phyloP scores from a whole-genome alignment of 37 sponge, comb jelly and placozoan genomes.

The Mnemiopsis leidyi region DNA sequence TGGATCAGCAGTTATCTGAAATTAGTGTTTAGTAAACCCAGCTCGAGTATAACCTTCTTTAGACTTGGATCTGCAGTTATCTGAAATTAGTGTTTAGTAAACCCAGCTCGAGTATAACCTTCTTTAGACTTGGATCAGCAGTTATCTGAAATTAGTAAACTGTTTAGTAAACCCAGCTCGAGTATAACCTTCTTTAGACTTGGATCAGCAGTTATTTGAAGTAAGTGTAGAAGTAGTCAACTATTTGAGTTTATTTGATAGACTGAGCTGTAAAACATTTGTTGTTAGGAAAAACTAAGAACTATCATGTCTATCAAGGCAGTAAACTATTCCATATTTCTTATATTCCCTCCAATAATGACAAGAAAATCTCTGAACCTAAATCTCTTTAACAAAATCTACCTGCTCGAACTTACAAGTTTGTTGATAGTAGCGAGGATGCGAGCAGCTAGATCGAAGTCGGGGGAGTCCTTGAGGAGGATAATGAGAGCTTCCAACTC shows the following conservation, averaged over 20 bases:
- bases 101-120: neutral
- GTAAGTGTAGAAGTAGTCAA: too few species aligned
- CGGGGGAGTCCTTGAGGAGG: neutral
- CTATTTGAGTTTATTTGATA: neutral
- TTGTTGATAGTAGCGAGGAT: conserved; percentile 36
- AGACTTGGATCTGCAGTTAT: conserved; percentile 35
- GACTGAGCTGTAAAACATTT: neutral
- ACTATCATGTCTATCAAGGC: too few species aligned
- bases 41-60: neutral
- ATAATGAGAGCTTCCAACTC: conserved; percentile 28
- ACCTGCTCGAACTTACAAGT: neutral
- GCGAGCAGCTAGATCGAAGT: neutral
- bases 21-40: conserved; percentile 13
- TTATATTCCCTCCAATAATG: too few species aligned
- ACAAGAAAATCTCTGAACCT: too few species aligned
- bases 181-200: neutral
- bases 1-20: conserved; percentile 46
- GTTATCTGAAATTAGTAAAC: conserved; percentile 45
- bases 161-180: conserved; percentile 5
- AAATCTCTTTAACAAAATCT: too few species aligned
- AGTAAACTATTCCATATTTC: too few species aligned
- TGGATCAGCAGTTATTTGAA: conserved; percentile 40
- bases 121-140: conserved; percentile 20
- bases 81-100: conserved; percentile 23
- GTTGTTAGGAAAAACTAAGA: too few species aligned